phyloP scores from a whole-genome alignment of 2,888 invertebrate species.

The Morpho helenor region DNA sequence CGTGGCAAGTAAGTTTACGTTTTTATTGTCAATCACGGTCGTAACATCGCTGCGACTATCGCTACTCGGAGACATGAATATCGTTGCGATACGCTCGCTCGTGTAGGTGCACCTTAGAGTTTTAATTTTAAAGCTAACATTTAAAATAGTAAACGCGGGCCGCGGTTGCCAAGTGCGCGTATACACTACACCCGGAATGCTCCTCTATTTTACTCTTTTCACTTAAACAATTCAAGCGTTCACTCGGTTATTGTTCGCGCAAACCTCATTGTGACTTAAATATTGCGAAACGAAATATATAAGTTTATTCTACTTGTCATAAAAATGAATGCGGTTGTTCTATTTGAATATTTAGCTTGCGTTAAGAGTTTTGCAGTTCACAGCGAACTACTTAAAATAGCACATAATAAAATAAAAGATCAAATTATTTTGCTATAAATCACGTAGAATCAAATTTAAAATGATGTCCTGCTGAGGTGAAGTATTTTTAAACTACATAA shows the following conservation, averaged over 20 bases:
- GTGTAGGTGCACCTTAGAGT: background rate
- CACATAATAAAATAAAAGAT: too few species aligned
- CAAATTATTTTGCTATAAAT: too few species aligned
- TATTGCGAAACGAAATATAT: conserved; percentile 11
- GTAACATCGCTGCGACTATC: too few species aligned
- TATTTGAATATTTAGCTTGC: conserved; percentile 2
- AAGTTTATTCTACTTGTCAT: conserved; percentile 10
- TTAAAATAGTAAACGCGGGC: conserved; percentile 4
- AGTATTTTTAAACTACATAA: too few species aligned
- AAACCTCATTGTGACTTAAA: conserved; percentile 16
- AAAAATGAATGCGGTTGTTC: conserved; percentile 1
- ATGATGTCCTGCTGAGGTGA: too few species aligned
- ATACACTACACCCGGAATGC: conserved; percentile 13
- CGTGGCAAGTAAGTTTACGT: too few species aligned
- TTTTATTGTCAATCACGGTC: too few species aligned
- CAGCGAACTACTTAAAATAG: too few species aligned
- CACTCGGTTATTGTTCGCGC: conserved; percentile 12
- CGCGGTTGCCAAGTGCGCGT: conserved; percentile 12
- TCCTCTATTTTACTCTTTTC: conserved; percentile 17
- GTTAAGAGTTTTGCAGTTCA: too few species aligned
- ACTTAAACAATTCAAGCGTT: conserved; percentile 18
- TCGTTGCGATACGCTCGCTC: too few species aligned
- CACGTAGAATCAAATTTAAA: too few species aligned
- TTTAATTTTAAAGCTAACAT: conserved; percentile 3
- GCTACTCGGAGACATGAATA: too few species aligned